Base-by-base conservation (phyloP, 1,140 invertebrate species). In the Chironomus tepperi region DNA sequence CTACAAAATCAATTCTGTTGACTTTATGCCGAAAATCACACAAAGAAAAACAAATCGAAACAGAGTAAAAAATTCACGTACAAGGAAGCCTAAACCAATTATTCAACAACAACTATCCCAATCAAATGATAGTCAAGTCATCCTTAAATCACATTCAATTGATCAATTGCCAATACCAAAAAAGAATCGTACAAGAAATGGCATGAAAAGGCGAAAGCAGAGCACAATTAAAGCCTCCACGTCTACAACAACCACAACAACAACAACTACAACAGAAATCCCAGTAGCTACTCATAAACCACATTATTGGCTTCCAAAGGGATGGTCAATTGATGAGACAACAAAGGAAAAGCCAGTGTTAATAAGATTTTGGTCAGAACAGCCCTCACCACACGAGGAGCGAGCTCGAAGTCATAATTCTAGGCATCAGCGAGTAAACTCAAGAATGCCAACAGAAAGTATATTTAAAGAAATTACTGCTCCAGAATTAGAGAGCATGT, bases 301-400 rank as follows among this genome's bases (percentile, higher is more conserved):
- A 19, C 18, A 19, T 70, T 70, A 10, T 9, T 70, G 65, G 65
- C 65, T 70, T 18, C 65, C 65, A 21, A 70, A 70, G 19, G 65
- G 65, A 5, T 70, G 65, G 65, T 21, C 65, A 70, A 70, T 70
- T 21, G 65, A 70, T 70, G 65, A 70, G 18, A 19, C 12, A 5
- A 57, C 65, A 70, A 70, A 70, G 18, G 65, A 70, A 70, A 70
- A 70, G 10, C 65, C 65, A 70, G 65, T 70, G 3, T 21, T 70
- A 7, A 10, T 70, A 70, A 70, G 65, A 70, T 70, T 70, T 18
- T 70, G 65, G 65, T 15, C 65, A 8, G 16, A 70, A 70, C 65
- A 70, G 12, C n/a, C 47, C 2, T 57, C 8, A n/a, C 16, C 16
- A 6, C 16, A 18, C 19, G 65, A 70, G 7, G 65, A 70, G 18